Evolutionary conservation across 2,797 vertebrate species (phyloP).

Genomic region (Bradypus variegatus): DNA sequence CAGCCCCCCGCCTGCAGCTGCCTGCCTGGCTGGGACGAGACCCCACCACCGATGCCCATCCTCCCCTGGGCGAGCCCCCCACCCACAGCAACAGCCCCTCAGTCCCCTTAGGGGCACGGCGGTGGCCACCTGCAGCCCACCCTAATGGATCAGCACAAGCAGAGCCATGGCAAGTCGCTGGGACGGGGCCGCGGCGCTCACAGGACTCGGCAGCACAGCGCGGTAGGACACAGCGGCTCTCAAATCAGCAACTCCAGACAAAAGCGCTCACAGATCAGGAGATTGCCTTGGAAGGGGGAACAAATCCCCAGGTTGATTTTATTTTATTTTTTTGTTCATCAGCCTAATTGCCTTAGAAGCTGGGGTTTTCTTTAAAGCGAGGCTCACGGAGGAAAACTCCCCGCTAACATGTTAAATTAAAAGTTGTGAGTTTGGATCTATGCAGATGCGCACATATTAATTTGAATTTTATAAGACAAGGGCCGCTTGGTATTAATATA

Average conservation of each 20-base stretch:
- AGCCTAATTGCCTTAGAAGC: conserved; percentile 25
- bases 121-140: not conserved
- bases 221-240: not conserved
- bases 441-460: not conserved
- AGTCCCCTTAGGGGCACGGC: not conserved
- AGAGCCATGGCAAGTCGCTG: not conserved
- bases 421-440: not conserved
- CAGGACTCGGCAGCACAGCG: not conserved
- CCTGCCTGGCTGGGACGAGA: not conserved
- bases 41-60: not conserved
- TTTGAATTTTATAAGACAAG: conserved; percentile 30
- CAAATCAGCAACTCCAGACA: conserved; percentile 32
- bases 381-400: not conserved
- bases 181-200: not conserved
- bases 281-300: not conserved
- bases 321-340: not conserved
- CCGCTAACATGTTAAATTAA: not conserved
- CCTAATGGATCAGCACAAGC: not conserved
- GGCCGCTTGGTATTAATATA: conserved; percentile 25
- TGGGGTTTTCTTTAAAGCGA: not conserved
- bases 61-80: not conserved
- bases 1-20: not conserved
- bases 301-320: not conserved
- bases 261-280: not conserved
- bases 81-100: not conserved